These are phyloP conservation scores for Cosmopolites sordidus DNA, from an alignment of 2,888 invertebrate species.

Conservation along the genomic window DNA sequence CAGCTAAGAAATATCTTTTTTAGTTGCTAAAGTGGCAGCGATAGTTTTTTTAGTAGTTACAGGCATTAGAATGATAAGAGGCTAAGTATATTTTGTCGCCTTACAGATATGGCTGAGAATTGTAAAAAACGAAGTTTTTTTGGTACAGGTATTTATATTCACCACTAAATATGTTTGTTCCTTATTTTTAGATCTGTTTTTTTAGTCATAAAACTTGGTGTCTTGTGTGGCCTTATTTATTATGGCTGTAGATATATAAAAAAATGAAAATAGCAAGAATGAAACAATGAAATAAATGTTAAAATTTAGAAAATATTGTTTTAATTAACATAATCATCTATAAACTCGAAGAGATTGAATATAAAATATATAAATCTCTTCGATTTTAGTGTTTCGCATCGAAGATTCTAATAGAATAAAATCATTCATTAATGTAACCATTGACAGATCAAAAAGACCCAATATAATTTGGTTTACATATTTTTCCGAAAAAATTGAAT, in stretches of 20 bases:
- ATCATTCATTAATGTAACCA: no score
- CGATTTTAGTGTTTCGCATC: no score
- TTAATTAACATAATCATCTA: no score
- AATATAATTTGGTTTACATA: no score
- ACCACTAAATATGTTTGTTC: background rate
- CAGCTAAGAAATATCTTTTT: conserved; percentile 8
- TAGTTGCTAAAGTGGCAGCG: conserved; percentile 16
- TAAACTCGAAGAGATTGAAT: no score
- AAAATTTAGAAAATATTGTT: no score
- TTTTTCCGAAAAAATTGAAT: no score
- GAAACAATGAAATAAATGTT: no score
- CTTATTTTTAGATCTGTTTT: background rate
- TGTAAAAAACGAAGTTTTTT: conserved; percentile 18
- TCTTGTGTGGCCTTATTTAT: conserved; percentile 10
- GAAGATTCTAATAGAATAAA: no score
- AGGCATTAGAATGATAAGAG: conserved; percentile 17
- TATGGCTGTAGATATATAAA: conserved; percentile 17
- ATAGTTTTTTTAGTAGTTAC: conserved; percentile 13
- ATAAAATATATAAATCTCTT: no score
- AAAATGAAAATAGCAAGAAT: conserved; percentile 2
- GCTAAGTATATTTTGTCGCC: background rate
- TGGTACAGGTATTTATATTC: conserved; percentile 11
- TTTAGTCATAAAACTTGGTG: conserved; percentile 19
- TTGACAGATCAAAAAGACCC: no score
- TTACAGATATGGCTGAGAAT: conserved; percentile 13